Base-by-base conservation (phyloP, 2,797 vertebrate genomes). In the Argyrosomus regius region DNA sequence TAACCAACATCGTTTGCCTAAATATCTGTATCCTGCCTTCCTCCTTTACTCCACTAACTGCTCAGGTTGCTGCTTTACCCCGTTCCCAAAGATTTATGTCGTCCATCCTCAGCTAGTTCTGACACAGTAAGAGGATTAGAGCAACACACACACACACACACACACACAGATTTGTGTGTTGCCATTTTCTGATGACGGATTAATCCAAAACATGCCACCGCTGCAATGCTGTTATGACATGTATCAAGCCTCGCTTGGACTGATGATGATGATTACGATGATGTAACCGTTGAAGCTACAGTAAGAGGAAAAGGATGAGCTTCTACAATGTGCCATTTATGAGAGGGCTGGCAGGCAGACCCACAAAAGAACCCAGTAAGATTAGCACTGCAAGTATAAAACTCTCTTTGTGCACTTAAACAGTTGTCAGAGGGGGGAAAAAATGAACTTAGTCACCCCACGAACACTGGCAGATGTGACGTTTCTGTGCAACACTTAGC, bases 131-230 rank as follows among this genome's bases (percentile, higher is more conserved):
- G 92, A 92, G 91, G 93, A 95, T 94, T 94, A 94, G 28, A 69
- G 56, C 39, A 75, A 72, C 72, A 77, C 78, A 74, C 79, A 81
- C 53, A 79, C 70, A 75, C 69, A 71, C 70, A 70, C 22, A 75
- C 63, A 61, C 18, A 54, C 22, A 35, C 16, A 68, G 49, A 54
- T 73, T 54, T 62, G 71, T 54, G 39, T 76, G 78, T 79, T 90
- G 85, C 91, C 91, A 90, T 94, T 93, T 92, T 89, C 89, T 87
- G 88, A 93, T 90, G 92, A 90, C 72, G 77, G 89, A 84, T 93
- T 94, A 95, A 94, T 95, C 93, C 91, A 84, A 88, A 93, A 90
- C 90, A 94, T 87, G 88, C 85, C 88, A 86, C 81, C 54, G 73
- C 84, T 80, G 81, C 89, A 84, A 20, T 45, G 78, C 81, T 75